Conservation (phyloP, 1,140 invertebrate genomes). For the Pantala flavescens region DNA sequence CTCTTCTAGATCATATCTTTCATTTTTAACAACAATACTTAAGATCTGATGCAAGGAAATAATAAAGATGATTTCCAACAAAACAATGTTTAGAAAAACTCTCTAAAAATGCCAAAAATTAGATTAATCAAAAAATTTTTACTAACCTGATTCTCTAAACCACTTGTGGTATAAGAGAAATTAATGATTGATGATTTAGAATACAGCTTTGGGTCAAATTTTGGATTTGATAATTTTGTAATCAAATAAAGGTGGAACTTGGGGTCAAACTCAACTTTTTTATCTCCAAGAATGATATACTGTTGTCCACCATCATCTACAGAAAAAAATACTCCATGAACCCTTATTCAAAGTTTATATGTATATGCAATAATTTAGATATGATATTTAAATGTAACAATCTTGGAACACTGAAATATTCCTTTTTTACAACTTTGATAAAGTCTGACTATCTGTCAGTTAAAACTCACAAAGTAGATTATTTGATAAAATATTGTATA, state of each 20-base stretch:
- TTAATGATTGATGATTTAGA: constrained; percentile 81
- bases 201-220: constrained; percentile 71
- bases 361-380: no score
- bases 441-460: neutral
- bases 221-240: constrained; percentile 77
- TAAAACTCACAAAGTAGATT: constrained; percentile 61
- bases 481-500: constrained; percentile 78
- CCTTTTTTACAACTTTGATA: no score
- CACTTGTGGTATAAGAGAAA: constrained; percentile 62
- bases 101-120: neutral
- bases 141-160: constrained; percentile 33
- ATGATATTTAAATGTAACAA: no score
- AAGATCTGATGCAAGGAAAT: constrained; percentile 50
- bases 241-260: constrained; percentile 79
- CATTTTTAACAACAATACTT: constrained; percentile 72
- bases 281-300: constrained; percentile 73
- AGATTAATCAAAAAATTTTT: neutral
- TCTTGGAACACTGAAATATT: no score
- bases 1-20: constrained; percentile 74
- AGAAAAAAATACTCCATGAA: constrained; percentile 22
- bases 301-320: constrained; percentile 54
- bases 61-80: neutral
- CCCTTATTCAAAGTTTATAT: neutral
- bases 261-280: constrained; percentile 78
- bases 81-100: neutral